Percentiles rank a stretch among this genome's conserved stretches.
These are phyloP conservation scores for Hoplostethus mediterraneus DNA, from an alignment of 2,797 vertebrate species.

Conservation along the genomic window DNA sequence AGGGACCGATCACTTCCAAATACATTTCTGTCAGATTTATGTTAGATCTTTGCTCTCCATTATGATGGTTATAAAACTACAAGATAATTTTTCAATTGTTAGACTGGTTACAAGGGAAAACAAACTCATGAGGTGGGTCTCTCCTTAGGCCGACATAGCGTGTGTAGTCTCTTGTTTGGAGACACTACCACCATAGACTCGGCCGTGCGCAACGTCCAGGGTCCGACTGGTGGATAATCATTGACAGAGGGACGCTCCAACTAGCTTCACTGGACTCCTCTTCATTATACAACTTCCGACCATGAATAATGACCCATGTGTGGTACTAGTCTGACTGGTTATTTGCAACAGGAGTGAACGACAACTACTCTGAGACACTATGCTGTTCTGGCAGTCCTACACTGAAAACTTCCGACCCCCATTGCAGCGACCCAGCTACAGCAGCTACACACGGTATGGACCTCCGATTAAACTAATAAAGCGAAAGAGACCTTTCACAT, in stretches of 20 bases:
- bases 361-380: conserved; percentile 67
- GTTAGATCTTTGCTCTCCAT: too few relatives aligned
- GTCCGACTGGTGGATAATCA: conserved; percentile 61
- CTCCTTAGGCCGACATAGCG: conserved; percentile 55
- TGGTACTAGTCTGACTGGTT: conserved; percentile 22
- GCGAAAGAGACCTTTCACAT: not conserved
- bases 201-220: conserved; percentile 41
- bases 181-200: conserved; percentile 1
- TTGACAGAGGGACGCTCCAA: conserved; percentile 51
- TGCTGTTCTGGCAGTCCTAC: conserved; percentile 87
- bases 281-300: not conserved
- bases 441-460: conserved; percentile 77
- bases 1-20: not conserved
- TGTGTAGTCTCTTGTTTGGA: too few relatives aligned
- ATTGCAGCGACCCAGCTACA: conserved; percentile 55
- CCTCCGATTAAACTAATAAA: not conserved
- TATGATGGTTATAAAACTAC: too few relatives aligned
- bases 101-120: not conserved
- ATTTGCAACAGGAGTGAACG: conserved; percentile 24
- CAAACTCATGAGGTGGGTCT: conserved; percentile 44
- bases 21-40: too few relatives aligned
- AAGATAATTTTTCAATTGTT: too few relatives aligned
- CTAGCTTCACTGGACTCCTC: not conserved
- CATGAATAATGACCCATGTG: not conserved
- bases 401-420: conserved; percentile 83